These are phyloP conservation scores for Syngnathoides biaculeatus DNA, from an alignment of 2,113 vertebrate species.

Conservation along the genomic window DNA sequence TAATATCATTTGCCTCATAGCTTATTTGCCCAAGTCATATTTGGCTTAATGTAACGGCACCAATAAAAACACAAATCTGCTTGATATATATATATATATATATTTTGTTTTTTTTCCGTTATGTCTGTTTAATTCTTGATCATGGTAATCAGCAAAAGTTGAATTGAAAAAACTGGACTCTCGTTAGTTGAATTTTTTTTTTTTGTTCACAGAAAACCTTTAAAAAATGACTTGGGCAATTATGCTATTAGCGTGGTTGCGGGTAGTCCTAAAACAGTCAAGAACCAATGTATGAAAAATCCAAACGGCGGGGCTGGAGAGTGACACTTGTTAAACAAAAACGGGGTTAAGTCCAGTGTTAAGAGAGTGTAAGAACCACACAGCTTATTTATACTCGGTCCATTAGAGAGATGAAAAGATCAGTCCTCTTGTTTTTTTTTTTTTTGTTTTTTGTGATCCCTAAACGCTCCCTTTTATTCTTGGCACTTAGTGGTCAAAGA, in stretches of 20 bases:
- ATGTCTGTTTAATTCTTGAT: not conserved
- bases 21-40: not conserved
- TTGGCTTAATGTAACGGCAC: not conserved
- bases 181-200: not conserved
- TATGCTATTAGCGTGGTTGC: not conserved
- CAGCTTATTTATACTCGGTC: slow-evolving; percentile 2
- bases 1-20: not conserved
- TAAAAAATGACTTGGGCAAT: not conserved
- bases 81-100: not conserved
- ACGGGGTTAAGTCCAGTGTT: slow-evolving; percentile 1
- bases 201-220: not conserved
- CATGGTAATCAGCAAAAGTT: not conserved
- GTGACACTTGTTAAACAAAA: not conserved
- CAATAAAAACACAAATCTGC: not conserved
- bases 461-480: slow-evolving; percentile 8
- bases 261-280: not conserved
- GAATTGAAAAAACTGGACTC: not conserved
- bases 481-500: slow-evolving; percentile 10
- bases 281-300: not conserved
- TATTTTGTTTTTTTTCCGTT: rapidly evolving
- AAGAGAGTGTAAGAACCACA: slow-evolving; percentile 7
- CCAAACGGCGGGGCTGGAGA: not conserved
- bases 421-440: not conserved
- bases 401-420: not conserved
- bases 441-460: slow-evolving; percentile 4